phyloP scores from a whole-genome alignment of 2,888 invertebrate species.

The Diaprepes abbreviatus region DNA sequence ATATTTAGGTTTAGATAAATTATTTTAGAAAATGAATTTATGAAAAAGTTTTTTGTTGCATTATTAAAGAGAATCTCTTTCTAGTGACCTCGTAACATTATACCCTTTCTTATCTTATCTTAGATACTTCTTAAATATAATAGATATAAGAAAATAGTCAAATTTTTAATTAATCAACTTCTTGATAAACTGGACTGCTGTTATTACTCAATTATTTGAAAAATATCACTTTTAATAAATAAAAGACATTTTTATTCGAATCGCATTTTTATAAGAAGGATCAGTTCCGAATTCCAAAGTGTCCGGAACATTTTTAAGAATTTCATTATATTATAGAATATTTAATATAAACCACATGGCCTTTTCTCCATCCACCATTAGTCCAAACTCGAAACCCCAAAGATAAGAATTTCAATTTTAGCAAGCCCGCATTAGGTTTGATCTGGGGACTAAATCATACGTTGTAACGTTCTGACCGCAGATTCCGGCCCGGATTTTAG shows the following conservation, averaged over 20 bases:
- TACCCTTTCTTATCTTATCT: too few species aligned
- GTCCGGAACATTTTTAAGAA: neutral
- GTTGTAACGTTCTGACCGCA: slow-evolving; percentile 43
- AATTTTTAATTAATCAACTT: neutral
- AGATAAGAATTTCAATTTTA: slow-evolving; percentile 31
- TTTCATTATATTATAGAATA: slow-evolving; percentile 12
- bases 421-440: slow-evolving; percentile 42
- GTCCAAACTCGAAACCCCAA: slow-evolving; percentile 2
- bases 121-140: neutral
- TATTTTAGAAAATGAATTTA: too few species aligned
- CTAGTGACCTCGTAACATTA: too few species aligned
- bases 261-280: neutral
- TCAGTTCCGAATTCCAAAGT: neutral
- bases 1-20: too few species aligned
- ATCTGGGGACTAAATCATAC: slow-evolving; percentile 49
- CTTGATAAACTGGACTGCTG: neutral
- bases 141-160: too few species aligned
- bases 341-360: slow-evolving; percentile 14
- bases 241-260: too few species aligned
- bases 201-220: too few species aligned
- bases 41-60: too few species aligned
- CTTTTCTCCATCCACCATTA: neutral
- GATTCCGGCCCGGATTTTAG: slow-evolving; percentile 42
- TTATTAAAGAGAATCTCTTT: too few species aligned
- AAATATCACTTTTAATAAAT: too few species aligned